Conservation (phyloP, 1,140 invertebrate genomes). For the Caenorhabditis brenneri region DNA sequence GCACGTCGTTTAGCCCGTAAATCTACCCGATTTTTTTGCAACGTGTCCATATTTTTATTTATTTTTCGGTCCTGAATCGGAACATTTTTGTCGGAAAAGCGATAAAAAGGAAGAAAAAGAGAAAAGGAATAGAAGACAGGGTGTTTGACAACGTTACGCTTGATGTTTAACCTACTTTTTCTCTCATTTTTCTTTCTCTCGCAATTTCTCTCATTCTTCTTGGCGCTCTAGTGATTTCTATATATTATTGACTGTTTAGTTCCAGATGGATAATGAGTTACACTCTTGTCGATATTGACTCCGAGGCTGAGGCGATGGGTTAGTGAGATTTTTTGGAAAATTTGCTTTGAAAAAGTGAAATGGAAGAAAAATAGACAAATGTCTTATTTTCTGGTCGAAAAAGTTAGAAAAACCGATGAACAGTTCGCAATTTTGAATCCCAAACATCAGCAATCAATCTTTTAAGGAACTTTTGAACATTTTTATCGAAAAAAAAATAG, state of each 20-base stretch:
- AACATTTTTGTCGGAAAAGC: neutral
- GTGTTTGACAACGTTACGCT: neutral
- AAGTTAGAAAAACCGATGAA: too few species aligned
- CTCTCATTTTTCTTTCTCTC: neutral
- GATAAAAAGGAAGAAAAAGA: neutral
- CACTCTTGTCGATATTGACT: constrained; percentile 22
- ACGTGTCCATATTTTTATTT: neutral
- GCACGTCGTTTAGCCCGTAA: constrained; percentile 2
- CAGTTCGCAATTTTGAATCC: too few species aligned
- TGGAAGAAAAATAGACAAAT: too few species aligned
- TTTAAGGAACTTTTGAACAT: too few species aligned
- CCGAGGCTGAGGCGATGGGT: neutral
- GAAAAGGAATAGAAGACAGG: neutral
- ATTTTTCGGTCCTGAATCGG: neutral
- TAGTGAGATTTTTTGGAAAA: neutral
- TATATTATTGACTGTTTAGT: neutral
- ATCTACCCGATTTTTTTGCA: neutral
- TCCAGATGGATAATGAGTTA: neutral
- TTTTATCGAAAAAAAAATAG: too few species aligned
- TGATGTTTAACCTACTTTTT: neutral
- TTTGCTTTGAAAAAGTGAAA: neutral
- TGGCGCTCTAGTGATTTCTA: neutral
- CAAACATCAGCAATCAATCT: too few species aligned
- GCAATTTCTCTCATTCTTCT: neutral
- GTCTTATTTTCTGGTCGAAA: too few species aligned